Evolutionary conservation across 1,140 invertebrate species (phyloP), one percentile per base, ranked within the genome.

Genomic region (Drosophila tropicalis): DNA sequence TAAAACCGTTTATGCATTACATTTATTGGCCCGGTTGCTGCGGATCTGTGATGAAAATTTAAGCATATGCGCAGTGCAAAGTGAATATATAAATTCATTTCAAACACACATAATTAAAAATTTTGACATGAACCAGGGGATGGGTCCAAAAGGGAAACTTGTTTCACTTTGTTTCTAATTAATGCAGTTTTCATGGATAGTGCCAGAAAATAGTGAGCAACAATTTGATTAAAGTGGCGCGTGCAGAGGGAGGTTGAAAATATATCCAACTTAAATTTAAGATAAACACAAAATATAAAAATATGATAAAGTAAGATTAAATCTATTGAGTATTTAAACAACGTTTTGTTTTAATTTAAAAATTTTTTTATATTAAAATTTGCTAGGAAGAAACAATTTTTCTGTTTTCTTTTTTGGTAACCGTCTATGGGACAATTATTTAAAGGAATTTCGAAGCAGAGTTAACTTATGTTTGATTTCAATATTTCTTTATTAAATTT

Each of bases 1-100:
- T 70, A 85, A 85, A 76, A 77, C 68, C 72, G 64, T 76, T 72
- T 68, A 79, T 65, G 68, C 65, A 79, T 67, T 75, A 67, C 76
- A 68, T 77, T 87, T 86, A 83, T 77, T 77, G 69, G 29, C 44
- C 17, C 17, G 17, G 44, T 17, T 51, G 9, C 17, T 17, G 44
- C 56, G 67, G 1, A 57, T 68, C 64, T 19, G 17, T 70, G 62
- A 71, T 81, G 71, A 75, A 70, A 72, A 47, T 58, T 62, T 62
- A 51, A 75, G 58, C 62, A 41, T 12, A 57, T 60, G 40, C 54
- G 39, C 51, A 76, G 55, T 58, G 47, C 69, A 70, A 44, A 62
- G 63, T 56, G 71, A 41, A 69, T 60, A 60, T 68, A 36, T 68
- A 36, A 19, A 75, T 75, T 47, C 15, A 22, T 39, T 13, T 17